phyloP scores from a whole-genome alignment of 2,797 vertebrate genomes.

The Heteromormyrus szaboi region DNA sequence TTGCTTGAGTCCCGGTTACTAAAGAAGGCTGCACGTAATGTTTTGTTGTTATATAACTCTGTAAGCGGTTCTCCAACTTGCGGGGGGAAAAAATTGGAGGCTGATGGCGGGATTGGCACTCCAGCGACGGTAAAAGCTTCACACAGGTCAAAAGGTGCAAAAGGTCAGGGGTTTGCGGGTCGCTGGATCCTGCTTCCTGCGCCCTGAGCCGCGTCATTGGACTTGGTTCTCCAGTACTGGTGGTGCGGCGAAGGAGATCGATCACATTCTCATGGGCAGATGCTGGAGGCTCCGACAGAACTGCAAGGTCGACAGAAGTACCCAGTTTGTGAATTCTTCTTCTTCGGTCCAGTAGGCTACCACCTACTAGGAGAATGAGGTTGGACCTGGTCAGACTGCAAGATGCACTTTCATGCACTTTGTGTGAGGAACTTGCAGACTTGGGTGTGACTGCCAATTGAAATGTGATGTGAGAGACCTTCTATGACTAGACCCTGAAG shows the following conservation, averaged over 20 bases:
- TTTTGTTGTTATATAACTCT: not conserved
- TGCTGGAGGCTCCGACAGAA: not conserved
- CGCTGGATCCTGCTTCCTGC: not conserved
- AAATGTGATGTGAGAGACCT: not conserved
- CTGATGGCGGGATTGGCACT: not conserved
- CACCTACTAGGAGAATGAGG: not conserved
- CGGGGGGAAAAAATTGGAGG: not conserved
- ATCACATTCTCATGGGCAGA: not conserved
- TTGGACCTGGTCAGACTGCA: not conserved
- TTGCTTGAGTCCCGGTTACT: slow-evolving; percentile 39
- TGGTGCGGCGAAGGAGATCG: not conserved
- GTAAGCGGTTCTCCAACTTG: not conserved
- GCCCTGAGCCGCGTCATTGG: not conserved
- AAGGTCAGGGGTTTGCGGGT: not conserved
- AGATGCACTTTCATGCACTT: not conserved
- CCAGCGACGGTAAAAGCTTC: not conserved
- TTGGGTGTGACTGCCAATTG: not conserved
- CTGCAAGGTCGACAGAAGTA: not conserved
- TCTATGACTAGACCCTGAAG: not conserved
- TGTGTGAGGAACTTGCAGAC: not conserved
- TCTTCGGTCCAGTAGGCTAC: not conserved
- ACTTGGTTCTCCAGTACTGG: not conserved
- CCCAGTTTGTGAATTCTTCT: not conserved
- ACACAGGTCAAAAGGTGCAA: not conserved
- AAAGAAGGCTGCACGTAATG: slow-evolving; percentile 16